Evolutionary conservation across 1,140 invertebrate genomes (phyloP).

Genomic region (Lethrus apterus): DNA sequence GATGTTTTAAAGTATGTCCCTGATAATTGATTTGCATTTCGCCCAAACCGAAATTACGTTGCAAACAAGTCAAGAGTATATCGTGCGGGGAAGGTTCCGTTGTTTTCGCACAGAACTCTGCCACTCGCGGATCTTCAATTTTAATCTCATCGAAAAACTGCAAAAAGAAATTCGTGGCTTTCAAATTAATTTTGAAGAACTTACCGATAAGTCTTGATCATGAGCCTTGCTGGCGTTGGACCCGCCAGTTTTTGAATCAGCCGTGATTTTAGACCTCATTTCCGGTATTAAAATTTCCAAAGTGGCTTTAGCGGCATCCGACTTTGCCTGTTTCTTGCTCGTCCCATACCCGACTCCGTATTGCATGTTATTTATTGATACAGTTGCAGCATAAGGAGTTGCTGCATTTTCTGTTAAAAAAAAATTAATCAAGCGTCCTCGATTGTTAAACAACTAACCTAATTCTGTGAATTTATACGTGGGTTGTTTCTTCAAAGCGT

Average conservation of each 20-base stretch:
- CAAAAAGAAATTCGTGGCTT: neutral
- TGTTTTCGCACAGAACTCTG: slow-evolving; percentile 89
- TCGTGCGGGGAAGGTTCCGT: slow-evolving; percentile 92
- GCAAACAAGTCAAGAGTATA: slow-evolving; percentile 84
- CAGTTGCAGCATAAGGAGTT: slow-evolving; percentile 87
- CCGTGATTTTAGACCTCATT: slow-evolving; percentile 71
- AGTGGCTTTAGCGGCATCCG: slow-evolving; percentile 81
- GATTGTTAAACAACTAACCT: slow-evolving; percentile 44
- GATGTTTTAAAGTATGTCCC: slow-evolving; percentile 78
- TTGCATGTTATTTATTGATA: slow-evolving; percentile 84
- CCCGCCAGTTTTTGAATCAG: slow-evolving; percentile 48
- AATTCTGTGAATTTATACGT: slow-evolving; percentile 89
- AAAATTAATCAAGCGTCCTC: slow-evolving; percentile 1
- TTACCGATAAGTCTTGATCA: slow-evolving; percentile 58
- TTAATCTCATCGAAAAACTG: slow-evolving; percentile 90
- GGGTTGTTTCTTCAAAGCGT: slow-evolving; percentile 87
- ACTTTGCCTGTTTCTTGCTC: slow-evolving; percentile 93
- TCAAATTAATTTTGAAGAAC: slow-evolving; percentile 16
- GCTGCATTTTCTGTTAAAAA: slow-evolving; percentile 69
- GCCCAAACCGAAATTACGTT: slow-evolving; percentile 85
- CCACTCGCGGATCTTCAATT: slow-evolving; percentile 87
- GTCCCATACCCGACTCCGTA: slow-evolving; percentile 89
- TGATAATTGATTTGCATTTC: slow-evolving; percentile 81
- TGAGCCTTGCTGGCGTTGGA: slow-evolving; percentile 41
- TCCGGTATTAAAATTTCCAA: slow-evolving; percentile 91